Base-by-base conservation (phyloP, 2,888 invertebrate species). In the Lasioglossum lativentre region DNA sequence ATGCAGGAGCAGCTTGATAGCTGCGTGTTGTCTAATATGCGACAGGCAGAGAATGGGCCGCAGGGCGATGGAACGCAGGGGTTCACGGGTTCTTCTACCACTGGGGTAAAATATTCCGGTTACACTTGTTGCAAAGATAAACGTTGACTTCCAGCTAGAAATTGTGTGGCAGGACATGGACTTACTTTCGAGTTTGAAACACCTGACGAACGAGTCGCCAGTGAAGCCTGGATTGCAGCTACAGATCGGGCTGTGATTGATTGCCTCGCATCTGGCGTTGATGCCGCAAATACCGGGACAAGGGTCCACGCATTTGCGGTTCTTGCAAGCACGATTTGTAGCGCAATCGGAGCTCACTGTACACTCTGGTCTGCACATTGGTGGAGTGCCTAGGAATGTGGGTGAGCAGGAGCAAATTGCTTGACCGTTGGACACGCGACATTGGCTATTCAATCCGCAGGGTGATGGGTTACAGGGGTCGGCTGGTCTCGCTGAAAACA, bases 51-150 rank as follows among this genome's bases (percentile, higher is more conserved):
- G 94, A 98, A 97, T 4, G 98, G 97, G 76, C 98, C 98, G 94
- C 98, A 98, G 0, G 98, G 98, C 75, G 98, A 97, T 63, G 98
- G 98, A 72, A 96, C 95, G 94, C 98, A 98, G 45, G 98, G 98
- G 93, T 97, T 97, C 87, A 86, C 82, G 70, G 93, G 90, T 40
- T 85, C 78, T 2, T 82, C 0, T 10, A 78, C 38, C 52, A 30
- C 83, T 78, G 30, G 38, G 38, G 10, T 38, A 30, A 34, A 66
- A 66, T 34, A 19, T 34, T 63, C 63, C 30, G 66, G 23, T 66
- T 66, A 66, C 3, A 19, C 19, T 19, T 19, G 16, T 66, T 30
- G 34, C 34, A 66, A 66, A 66, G 1, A 66, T 34, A 66, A 30
- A 34, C 3, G 27, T 5, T 12, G 40, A 19, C 19, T 47, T 27